These are phyloP conservation scores for Eustalomyia histrio DNA, from an alignment of 2,888 invertebrate genomes.

Conservation along the genomic window DNA sequence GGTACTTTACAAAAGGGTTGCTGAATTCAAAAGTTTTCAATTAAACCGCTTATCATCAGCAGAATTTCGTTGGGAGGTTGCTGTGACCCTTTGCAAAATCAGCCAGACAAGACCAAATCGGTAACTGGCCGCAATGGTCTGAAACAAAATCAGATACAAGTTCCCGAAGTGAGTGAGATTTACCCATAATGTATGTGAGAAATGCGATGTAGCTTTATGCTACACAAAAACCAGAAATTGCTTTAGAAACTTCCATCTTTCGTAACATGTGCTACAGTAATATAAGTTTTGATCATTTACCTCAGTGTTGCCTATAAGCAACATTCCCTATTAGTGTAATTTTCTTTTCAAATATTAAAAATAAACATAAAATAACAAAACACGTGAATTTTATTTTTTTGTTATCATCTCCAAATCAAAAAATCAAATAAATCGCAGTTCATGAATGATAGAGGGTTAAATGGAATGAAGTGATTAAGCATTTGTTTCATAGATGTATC, in stretches of 20 bases:
- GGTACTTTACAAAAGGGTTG: too few species aligned
- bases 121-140: constrained; percentile 49
- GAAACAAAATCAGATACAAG: constrained; percentile 43
- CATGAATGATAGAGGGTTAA: too few species aligned
- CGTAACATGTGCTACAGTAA: too few species aligned
- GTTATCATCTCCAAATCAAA: too few species aligned
- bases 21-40: neutral
- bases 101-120: constrained; percentile 54
- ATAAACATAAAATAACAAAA: constrained; percentile 23
- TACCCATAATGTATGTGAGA: too few species aligned
- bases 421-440: constrained; percentile 10
- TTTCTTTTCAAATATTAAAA: constrained; percentile 22
- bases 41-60: constrained; percentile 14
- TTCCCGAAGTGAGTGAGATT: constrained; percentile 37
- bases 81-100: constrained; percentile 32
- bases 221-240: constrained; percentile 25
- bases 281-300: too few species aligned
- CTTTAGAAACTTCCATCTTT: constrained; percentile 26
- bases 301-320: too few species aligned
- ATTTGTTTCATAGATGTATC: too few species aligned
- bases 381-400: constrained; percentile 29
- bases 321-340: constrained; percentile 1
- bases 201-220: constrained; percentile 25
- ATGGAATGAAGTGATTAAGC: too few species aligned
- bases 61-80: constrained; percentile 29